Evolutionary conservation across 2,113 vertebrate genomes (phyloP), one percentile per base, ranked within the genome.

Genomic region (Coptodon rendalli): DNA sequence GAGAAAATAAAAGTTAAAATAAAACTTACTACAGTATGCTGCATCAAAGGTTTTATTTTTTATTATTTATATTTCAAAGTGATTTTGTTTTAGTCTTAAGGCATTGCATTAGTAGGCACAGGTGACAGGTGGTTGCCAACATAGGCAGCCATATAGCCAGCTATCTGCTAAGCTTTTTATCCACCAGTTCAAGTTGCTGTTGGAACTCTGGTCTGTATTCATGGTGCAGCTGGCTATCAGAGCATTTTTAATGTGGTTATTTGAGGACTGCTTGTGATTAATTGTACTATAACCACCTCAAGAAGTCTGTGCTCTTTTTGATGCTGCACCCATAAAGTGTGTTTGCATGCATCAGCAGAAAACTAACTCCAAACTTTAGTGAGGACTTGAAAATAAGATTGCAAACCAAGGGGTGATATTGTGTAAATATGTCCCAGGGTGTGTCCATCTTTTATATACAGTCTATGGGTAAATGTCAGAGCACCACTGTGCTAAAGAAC

Each of bases 71-170:
- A 73, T 27, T 27, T 43, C 38, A 43, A 71, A 71, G 45, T 27
- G 22, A 45, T 73, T 76, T 73, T 48, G 22, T 48, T 76, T 76
- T 29, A 48, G 6, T 48, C 68, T 6, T 45, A 48, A 48, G 24
- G 40, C 14, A 45, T 27, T 48, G 68, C 24, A 48, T 73, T 45
- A 29, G 14, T 45, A 22, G 36, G 63, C 63, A 38, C 36, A 45
- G 40, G 22, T 27, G 38, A 1, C 68, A 27, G 68, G 40, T 48
- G 68, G 22, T 29, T 73, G 14, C 68, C 40, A 73, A 17, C 63
- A 40, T 0, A 12, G 0, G 36, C 4, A 71, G 0, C 14, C 34
- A 2, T 14, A 14, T 22, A 13, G 61, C 6, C 38, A 38, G 19
- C 19, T 68, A 40, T 68, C 19, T 40, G 34, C 34, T 68, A 68